Conservation (phyloP, 2,113 vertebrate species). For the Eulacestoma nigropectus region DNA sequence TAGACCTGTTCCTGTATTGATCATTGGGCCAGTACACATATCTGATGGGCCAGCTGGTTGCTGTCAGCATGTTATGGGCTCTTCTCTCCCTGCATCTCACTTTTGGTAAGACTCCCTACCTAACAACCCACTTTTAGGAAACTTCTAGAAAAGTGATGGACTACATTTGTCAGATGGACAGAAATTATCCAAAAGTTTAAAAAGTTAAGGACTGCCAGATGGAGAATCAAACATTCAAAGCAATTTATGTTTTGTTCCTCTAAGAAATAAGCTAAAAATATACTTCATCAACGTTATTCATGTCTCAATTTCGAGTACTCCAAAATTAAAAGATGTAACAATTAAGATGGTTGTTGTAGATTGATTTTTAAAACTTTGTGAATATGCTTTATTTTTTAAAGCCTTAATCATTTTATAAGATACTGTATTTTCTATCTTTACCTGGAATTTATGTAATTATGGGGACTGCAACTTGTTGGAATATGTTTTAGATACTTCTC, state of each 20-base stretch:
- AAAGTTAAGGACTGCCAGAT: neutral
- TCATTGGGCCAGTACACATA: neutral
- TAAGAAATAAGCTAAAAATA: conserved; percentile 6
- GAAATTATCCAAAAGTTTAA: neutral
- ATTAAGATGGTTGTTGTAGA: neutral
- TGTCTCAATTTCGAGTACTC: neutral
- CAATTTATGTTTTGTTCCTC: neutral
- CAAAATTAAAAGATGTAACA: neutral
- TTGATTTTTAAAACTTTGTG: neutral
- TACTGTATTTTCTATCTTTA: neutral
- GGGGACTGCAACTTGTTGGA: neutral
- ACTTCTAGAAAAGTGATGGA: neutral
- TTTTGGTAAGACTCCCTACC: neutral
- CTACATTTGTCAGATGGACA: neutral
- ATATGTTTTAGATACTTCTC: neutral
- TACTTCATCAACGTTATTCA: neutral
- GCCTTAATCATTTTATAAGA: neutral
- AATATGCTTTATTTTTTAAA: neutral
- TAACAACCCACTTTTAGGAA: neutral
- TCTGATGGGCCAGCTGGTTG: neutral
- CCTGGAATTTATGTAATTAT: neutral
- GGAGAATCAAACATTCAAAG: neutral
- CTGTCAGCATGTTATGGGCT: neutral
- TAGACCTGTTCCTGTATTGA: neutral
- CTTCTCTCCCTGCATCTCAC: neutral